Conservation (phyloP, 2,888 invertebrate species). For the Mythimna pallens region DNA sequence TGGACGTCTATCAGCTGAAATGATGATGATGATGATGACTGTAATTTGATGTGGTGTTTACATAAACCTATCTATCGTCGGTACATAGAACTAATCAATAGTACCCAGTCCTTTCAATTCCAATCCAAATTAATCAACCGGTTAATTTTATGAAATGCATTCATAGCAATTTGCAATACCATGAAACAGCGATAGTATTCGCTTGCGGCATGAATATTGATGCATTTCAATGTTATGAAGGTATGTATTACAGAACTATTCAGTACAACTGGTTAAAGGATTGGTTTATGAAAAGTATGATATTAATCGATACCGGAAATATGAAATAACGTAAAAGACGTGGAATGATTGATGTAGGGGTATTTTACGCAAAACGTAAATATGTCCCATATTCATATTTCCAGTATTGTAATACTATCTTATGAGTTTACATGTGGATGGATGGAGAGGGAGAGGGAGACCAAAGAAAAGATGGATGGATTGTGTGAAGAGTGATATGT, state of each 20-base stretch:
- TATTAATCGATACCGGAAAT: too few relatives aligned
- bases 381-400: too few relatives aligned
- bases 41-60: not conserved
- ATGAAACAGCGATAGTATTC: constrained; percentile 23
- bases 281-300: not conserved
- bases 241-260: constrained; percentile 8
- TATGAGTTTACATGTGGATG: too few relatives aligned
- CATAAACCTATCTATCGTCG: not conserved
- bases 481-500: too few relatives aligned
- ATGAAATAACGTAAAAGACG: too few relatives aligned
- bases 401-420: too few relatives aligned
- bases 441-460: too few relatives aligned
- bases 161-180: constrained; percentile 21
- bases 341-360: too few relatives aligned
- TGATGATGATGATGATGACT: too few relatives aligned
- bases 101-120: constrained; percentile 3
- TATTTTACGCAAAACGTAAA: too few relatives aligned
- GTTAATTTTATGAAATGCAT: constrained; percentile 31
- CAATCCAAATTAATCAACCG: constrained; percentile 21
- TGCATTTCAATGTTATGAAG: constrained; percentile 31
- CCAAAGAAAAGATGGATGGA: too few relatives aligned
- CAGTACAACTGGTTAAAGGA: not conserved
- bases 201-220: constrained; percentile 51
- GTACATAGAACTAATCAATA: constrained; percentile 6
- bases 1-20: too few relatives aligned